These are phyloP conservation scores for Argya squamiceps DNA, from an alignment of 2,797 vertebrate species.

Conservation along the genomic window DNA sequence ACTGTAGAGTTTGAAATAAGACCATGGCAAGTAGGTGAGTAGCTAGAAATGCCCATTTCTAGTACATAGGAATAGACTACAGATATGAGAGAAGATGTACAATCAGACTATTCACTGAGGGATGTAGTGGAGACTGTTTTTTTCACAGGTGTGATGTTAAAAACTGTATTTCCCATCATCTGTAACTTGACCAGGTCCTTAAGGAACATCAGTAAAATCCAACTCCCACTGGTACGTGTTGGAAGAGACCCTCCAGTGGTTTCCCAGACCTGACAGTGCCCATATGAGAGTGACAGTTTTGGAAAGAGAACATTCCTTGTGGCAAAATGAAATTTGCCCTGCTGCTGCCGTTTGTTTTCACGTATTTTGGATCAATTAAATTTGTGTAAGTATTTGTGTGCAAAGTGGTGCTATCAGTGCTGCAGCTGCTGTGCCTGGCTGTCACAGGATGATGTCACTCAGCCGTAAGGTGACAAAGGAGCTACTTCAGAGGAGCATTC, in stretches of 20 bases:
- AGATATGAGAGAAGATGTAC: neutral
- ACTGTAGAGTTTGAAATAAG: neutral
- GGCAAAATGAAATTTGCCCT: neutral
- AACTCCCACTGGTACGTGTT: accelerated
- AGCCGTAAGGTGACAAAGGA: neutral
- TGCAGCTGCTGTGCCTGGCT: neutral
- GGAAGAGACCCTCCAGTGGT: neutral
- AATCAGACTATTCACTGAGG: neutral
- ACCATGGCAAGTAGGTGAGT: neutral
- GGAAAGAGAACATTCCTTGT: neutral
- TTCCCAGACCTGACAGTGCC: neutral
- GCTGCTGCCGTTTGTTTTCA: neutral
- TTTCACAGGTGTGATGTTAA: neutral
- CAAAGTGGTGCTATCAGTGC: neutral
- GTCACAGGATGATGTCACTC: neutral
- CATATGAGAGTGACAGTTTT: accelerated
- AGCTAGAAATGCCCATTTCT: neutral
- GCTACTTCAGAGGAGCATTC: neutral
- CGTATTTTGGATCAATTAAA: neutral
- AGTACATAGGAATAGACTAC: neutral
- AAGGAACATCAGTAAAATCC: neutral
- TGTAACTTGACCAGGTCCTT: neutral
- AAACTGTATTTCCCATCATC: neutral
- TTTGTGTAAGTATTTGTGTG: neutral
- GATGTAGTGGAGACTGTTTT: neutral